Evolutionary conservation across 1,140 invertebrate genomes (phyloP).

Genomic region (Campoletis sonorensis): DNA sequence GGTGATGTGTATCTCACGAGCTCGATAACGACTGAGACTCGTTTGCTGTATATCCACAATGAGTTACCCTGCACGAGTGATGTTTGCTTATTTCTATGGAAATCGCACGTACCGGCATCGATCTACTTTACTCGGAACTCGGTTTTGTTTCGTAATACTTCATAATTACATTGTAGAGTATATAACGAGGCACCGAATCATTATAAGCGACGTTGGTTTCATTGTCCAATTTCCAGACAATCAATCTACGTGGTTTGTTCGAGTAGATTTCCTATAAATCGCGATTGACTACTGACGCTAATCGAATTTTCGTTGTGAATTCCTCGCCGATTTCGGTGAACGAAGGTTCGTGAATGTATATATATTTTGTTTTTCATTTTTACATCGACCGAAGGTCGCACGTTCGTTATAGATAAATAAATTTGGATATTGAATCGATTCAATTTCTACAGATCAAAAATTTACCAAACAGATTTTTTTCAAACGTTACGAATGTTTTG

Average conservation of each 20-base stretch:
- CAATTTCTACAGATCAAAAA: no score
- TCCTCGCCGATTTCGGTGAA: no score
- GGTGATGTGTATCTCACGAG: no score
- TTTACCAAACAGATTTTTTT: no score
- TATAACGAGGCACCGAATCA: neutral
- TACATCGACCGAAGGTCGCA: no score
- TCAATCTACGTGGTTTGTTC: neutral
- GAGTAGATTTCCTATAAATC: neutral
- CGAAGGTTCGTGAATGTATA: no score
- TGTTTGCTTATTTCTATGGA: constrained; percentile 68
- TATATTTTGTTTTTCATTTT: no score
- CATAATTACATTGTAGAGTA: neutral
- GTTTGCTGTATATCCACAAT: constrained; percentile 1
- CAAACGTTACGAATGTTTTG: no score
- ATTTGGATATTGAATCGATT: no score
- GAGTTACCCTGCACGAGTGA: constrained; percentile 50
- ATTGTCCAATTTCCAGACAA: neutral
- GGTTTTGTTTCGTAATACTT: neutral
- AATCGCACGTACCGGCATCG: constrained; percentile 54
- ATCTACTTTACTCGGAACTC: neutral
- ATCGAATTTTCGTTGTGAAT: no score
- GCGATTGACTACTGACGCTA: neutral
- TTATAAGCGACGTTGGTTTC: neutral
- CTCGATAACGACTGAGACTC: neutral
- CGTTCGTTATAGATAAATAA: no score